Base-by-base conservation (phyloP, 2,113 vertebrate species). In the Bucco capensis region DNA sequence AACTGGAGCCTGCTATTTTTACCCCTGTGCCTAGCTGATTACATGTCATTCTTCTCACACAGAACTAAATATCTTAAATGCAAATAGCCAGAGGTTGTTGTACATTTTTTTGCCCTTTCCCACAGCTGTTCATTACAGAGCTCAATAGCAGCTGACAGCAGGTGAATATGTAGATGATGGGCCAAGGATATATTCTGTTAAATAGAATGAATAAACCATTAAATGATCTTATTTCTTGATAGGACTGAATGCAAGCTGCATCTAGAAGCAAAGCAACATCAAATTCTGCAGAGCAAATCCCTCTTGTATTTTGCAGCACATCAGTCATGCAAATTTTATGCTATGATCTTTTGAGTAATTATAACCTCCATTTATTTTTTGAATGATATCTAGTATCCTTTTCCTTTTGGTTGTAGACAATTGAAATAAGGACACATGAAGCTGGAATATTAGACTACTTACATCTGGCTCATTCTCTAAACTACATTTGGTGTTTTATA, bases 171-270 rank as follows among this genome's bases (percentile, higher is more conserved):
- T 72, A 75, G 93, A 96, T 95, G 95, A 96, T 95, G 96, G 92
- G 93, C 94, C 93, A 65, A 94, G 93, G 91, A 92, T 97, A 92
- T 96, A 94, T 95, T 80, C 80, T 87, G 88, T 95, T 96, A 93
- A 96, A 92, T 58, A 97, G 96, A 98, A 96, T 97, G 97, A 98
- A 97, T 97, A 96, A 97, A 96, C 90, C 94, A 97, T 98, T 96
- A 95, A 91, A 93, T 92, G 87, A 91, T 91, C 86, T 83, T 87
- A 67, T 91, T 94, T 94, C 84, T 85, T 89, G 90, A 90, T 94
- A 96, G 71, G 87, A 89, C 79, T 95, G 67, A 96, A 93, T 95
- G 94, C 62, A 86, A 83, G 73, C 73, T 90, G 82, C 69, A 86
- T 71, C 69, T 92, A 77, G 72, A 86, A 94, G 93, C 75, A 92